Base-by-base conservation (phyloP, 1,140 invertebrate genomes). In the Drosophila bipectinata region DNA sequence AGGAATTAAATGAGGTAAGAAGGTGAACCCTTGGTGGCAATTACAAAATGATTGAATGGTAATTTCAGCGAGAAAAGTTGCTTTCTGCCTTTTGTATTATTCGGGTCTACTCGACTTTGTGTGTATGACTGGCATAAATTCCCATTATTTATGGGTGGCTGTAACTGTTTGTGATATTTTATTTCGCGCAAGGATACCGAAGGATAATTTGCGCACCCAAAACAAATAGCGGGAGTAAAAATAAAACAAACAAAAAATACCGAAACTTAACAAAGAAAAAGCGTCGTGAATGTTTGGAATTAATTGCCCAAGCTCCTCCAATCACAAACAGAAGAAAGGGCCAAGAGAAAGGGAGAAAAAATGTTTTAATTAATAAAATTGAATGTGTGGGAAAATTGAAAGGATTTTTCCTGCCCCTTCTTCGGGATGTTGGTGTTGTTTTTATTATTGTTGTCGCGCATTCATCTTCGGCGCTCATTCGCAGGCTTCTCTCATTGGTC, bases 121-220 rank as follows among this genome's bases (percentile, higher is more conserved):
- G 68, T 34, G 39, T 37, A 39, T 68, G 54, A 67, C 74, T 81
- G 69, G 82, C 82, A 90, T 91, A 91, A 91, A 91, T 91, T 91
- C 82, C 76, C 85, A 91, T 91, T 91, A 91, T 91, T 91, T 91
- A 91, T 91, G 79, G 66, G 48, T 79, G 67, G 85, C 89, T 80
- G 79, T 87, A 77, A 82, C 89, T 91, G 89, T 91, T 91, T 91
- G 84, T 91, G 89, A 91, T 91, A 91, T 91, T 91, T 91, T 88
- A 91, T 87, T 80, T 91, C 73, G 87, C 82, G 88, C 87, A 87
- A 82, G 82, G 78, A 79, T 68, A 77, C 76, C 68, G 63, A 77
- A 54, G 78, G 58, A 87, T 88, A 87, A 76, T 87, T 88, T 79
- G 76, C 72, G 66, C 78, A 74, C 66, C 37, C 67, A 69, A 69